Base-by-base conservation (phyloP, 2,797 vertebrate species). In the Brachyalestes nurse region DNA sequence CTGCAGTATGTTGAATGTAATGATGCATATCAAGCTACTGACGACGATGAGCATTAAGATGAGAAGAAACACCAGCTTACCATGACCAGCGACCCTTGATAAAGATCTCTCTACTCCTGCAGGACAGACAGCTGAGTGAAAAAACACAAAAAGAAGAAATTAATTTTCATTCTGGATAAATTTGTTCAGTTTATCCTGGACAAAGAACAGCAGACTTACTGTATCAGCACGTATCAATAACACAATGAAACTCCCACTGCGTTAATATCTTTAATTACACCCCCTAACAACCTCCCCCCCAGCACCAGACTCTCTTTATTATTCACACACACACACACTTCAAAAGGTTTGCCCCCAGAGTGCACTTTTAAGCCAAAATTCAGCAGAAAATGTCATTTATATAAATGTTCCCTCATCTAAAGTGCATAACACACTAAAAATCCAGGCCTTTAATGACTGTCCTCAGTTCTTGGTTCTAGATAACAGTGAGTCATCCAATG, bases 21-120 rank as follows among this genome's bases (percentile, higher is more conserved):
- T 28, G 28, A 28, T 28, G 28, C 28, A 28, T 28, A 28, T 28
- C 28, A 3, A 28, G 28, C 28, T 28, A 45, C 42, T 6, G 42
- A 0, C 9, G 42, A 45, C 1, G 42, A 45, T 10, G 42, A 45
- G 6, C 42, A 45, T 45, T 45, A 45, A 6, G 6, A 45, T 45
- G 0, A 45, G 6, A 45, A 45, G 9, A 10, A 45, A 12, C 28
- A 95, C 94, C 93, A 94, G 94, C 83, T 94, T 28, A 28, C 93
- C 94, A 95, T 95, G 88, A 34, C 87, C 85, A 86, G 42, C 82
- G 80, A 73, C 47, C 1, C 53, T 47, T 12, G 73, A 45, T 51
- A n/a, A 80, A 67, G 69, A 57, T 51, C 55, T 71, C 38, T 81
- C 42, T 82, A 70, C 79, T 62, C 34, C 69, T 72, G 83, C 67